These are phyloP conservation scores for Dipus sagitta DNA, from an alignment of 2,797 vertebrate genomes.

Conservation along the genomic window DNA sequence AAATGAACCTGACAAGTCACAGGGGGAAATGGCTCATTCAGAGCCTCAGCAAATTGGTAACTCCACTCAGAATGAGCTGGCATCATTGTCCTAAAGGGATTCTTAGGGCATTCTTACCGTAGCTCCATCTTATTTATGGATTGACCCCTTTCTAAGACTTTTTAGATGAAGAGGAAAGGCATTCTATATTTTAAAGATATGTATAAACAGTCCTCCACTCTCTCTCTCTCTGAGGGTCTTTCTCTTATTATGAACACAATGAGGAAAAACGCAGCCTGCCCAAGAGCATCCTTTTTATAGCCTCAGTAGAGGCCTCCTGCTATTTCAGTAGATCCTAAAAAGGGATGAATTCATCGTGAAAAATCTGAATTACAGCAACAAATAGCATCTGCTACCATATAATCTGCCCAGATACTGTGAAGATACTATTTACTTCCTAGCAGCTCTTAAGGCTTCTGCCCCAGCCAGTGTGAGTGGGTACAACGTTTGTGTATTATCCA, in stretches of 20 bases:
- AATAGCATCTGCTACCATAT: conserved; percentile 68
- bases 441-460: conserved; percentile 19
- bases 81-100: conserved; percentile 27
- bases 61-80: not conserved
- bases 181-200: conserved; percentile 55
- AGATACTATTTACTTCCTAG: conserved; percentile 33
- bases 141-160: conserved; percentile 45
- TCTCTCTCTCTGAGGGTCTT: not conserved
- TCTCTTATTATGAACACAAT: conserved; percentile 46
- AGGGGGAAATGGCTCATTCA: conserved; percentile 13
- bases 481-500: not conserved
- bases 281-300: conserved; percentile 65
- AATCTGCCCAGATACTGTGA: conserved; percentile 27
- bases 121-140: conserved; percentile 38
- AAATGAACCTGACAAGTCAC: not conserved
- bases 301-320: conserved; percentile 59
- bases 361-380: conserved; percentile 21
- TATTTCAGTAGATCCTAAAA: conserved; percentile 72
- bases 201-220: not conserved
- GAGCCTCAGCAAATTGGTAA: not conserved
- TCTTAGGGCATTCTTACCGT: not conserved
- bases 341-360: conserved; percentile 52
- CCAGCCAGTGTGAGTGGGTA: not conserved
- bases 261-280: conserved; percentile 23
- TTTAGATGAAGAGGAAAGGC: conserved; percentile 49